A percentile compares a stretch with the other conserved stretches of the same genome.
Conservation (phyloP, 2,888 invertebrate genomes). For the Drosophila suboccidentalis region DNA sequence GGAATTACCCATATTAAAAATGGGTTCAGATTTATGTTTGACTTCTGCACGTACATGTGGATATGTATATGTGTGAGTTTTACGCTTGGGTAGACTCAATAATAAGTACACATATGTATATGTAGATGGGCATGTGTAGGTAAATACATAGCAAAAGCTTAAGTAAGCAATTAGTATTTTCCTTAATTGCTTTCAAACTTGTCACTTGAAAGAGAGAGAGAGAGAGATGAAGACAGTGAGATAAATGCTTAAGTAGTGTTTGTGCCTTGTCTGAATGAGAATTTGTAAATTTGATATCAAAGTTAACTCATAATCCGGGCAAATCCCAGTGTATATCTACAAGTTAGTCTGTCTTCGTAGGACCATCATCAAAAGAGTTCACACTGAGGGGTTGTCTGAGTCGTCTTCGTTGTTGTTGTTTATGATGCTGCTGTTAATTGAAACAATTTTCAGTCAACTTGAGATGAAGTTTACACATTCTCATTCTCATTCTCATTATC, state of each 20-base stretch:
- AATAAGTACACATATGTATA: not conserved
- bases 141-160: slow-evolving; percentile 21
- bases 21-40: slow-evolving; percentile 14
- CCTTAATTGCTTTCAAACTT: slow-evolving; percentile 59
- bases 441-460: slow-evolving; percentile 71
- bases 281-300: slow-evolving; percentile 65
- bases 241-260: slow-evolving; percentile 48
- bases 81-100: slow-evolving; percentile 11
- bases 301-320: slow-evolving; percentile 58
- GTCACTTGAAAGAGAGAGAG: slow-evolving; percentile 18
- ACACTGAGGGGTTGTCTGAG: slow-evolving; percentile 8
- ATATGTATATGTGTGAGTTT: not conserved
- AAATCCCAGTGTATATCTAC: slow-evolving; percentile 28
- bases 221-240: slow-evolving; percentile 14
- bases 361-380: slow-evolving; percentile 57
- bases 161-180: slow-evolving; percentile 59
- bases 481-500: slow-evolving; percentile 37
- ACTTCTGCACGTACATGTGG: not conserved
- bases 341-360: not conserved
- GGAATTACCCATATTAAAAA: slow-evolving; percentile 18
- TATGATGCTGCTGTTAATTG: slow-evolving; percentile 66
- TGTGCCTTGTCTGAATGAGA: slow-evolving; percentile 35
- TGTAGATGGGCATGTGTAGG: slow-evolving; percentile 5
- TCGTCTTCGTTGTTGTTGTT: slow-evolving; percentile 45
- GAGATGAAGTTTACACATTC: slow-evolving; percentile 54